Percentiles rank a stretch among this genome's conserved stretches.
Conservation (phyloP, 2,888 invertebrate genomes). For the Acanthosepion lycidas region DNA sequence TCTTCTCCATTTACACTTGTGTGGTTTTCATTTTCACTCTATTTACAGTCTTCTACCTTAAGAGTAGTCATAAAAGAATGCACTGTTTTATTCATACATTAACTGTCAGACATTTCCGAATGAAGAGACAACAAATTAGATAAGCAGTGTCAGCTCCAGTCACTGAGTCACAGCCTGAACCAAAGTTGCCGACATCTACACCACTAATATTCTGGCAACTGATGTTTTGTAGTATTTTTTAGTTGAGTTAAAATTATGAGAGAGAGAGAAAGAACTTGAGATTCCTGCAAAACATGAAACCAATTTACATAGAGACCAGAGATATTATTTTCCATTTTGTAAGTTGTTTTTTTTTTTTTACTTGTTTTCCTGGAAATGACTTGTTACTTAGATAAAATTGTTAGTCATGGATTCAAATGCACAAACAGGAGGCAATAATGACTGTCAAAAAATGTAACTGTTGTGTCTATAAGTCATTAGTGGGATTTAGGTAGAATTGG, state of each 20-base stretch:
- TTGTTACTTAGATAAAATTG: neutral
- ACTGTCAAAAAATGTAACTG: neutral
- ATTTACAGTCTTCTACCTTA: neutral
- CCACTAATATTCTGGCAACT: neutral
- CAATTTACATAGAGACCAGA: neutral
- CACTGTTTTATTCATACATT: neutral
- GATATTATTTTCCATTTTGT: neutral
- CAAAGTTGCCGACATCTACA: neutral
- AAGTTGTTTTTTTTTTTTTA: neutral
- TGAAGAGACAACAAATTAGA: neutral
- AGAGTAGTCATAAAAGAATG: neutral
- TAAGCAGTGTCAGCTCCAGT: neutral
- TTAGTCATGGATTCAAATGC: neutral
- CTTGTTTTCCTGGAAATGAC: neutral
- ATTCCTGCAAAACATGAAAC: neutral
- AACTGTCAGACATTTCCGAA: constrained; percentile 4
- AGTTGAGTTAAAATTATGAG: neutral
- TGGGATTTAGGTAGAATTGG: neutral
- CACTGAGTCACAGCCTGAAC: neutral
- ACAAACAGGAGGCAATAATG: neutral
- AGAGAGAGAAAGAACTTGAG: neutral
- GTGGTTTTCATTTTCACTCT: neutral
- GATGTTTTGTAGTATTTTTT: neutral
- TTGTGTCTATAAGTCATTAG: neutral
- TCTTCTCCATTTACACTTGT: neutral